phyloP scores from a whole-genome alignment of 2,113 vertebrate species.

The Podocnemis expansa region DNA sequence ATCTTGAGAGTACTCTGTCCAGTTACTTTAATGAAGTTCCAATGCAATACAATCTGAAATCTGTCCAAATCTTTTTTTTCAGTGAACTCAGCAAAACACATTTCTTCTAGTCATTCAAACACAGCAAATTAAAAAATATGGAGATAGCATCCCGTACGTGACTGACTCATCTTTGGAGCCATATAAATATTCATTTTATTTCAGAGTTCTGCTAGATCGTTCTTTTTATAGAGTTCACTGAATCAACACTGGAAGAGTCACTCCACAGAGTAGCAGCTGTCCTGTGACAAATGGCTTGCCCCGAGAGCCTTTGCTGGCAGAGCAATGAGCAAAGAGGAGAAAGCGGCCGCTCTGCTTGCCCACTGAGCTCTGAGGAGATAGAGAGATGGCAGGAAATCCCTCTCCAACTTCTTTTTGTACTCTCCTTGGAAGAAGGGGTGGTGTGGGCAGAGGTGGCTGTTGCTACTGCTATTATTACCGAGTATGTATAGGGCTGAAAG shows the following conservation, averaged over 20 bases:
- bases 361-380: neutral
- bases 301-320: neutral
- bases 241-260: neutral
- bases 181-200: neutral
- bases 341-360: neutral
- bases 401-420: neutral
- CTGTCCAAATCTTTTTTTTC: neutral
- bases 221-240: neutral
- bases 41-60: neutral
- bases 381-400: neutral
- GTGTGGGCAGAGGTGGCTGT: neutral
- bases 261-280: neutral
- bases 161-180: neutral
- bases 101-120: neutral
- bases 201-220: neutral
- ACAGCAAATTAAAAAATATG: neutral
- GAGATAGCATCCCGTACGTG: neutral
- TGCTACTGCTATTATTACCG: neutral
- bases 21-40: neutral
- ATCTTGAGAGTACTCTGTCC: neutral
- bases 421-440: neutral
- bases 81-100: neutral
- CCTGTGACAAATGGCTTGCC: neutral
- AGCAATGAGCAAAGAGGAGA: neutral
- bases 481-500: neutral